Base-by-base conservation (phyloP, 2,797 vertebrate species). In the Melanitta fusca region DNA sequence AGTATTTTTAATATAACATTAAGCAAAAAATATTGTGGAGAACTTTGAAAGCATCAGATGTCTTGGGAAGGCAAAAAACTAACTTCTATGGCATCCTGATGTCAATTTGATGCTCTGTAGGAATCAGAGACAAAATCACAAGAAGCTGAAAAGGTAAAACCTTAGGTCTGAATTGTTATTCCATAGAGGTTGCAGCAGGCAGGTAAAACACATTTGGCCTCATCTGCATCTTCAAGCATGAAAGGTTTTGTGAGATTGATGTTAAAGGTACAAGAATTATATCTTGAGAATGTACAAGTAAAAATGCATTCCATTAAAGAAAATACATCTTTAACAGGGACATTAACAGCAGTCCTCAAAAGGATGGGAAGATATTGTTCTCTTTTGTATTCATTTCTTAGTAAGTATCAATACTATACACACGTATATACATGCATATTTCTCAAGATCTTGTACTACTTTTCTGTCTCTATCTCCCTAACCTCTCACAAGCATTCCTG, bases 1-100 rank as follows among this genome's bases (percentile, higher is more conserved):
- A 77, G 45, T 91, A 73, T 94, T 94, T 95, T 96, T 85, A 95
- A 81, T 86, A 91, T 41, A 91, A 90, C 73, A 65, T 90, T 90
- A 88, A 95, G 87, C 56, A 60, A 90, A 53, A 93, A 93, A 94
- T 45, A 96, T 41, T 66, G 64, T 4, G 53, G 43, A 85, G 61
- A 66, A 85, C 90, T 93, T 92, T 38, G 74, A 83, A 96, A 65
- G 43, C 68, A 90, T 77, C 56, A 73, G 25, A 32, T 71, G 74
- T 11, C 49, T 71, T 43, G 51, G 80, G 64, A 90, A 90, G 61
- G 69, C 57, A 83, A 85, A 38, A 49, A 34, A 83, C 39, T 74
- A 58, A 85, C 49, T 93, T 85, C 49, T 54, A 54, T 41, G 49
- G 43, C 53, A 85, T 70, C 69, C 61, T 80, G 11, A 43, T 39